Evolutionary conservation across 2,113 vertebrate species (phyloP).

Genomic region (Hyaena hyaena): DNA sequence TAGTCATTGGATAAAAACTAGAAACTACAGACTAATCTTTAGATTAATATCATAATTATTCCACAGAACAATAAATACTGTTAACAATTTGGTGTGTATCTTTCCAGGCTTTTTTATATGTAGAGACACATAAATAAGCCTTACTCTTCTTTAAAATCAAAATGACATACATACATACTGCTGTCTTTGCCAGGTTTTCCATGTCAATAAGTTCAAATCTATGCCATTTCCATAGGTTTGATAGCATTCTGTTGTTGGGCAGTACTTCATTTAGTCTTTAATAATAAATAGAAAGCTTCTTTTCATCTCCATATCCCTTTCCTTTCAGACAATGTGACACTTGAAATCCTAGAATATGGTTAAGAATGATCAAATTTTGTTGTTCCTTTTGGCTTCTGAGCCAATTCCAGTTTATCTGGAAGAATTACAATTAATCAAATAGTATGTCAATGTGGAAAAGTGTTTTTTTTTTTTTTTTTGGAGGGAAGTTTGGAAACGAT

Average conservation of each 20-base stretch:
- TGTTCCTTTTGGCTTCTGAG: neutral
- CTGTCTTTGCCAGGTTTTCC: neutral
- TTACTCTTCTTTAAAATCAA: neutral
- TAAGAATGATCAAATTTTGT: neutral
- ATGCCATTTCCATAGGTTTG: neutral
- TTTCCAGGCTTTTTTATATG: neutral
- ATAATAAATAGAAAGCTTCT: neutral
- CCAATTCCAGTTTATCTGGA: neutral
- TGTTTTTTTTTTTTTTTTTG: neutral
- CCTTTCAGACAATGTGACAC: neutral
- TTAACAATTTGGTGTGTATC: neutral
- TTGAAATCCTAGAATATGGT: constrained; percentile 32
- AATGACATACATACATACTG: neutral
- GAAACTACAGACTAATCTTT: constrained; percentile 17
- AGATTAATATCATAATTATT: constrained; percentile 13
- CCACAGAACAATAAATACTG: constrained; percentile 7
- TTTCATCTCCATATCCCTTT: neutral
- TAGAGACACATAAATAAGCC: neutral
- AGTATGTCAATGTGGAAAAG: neutral
- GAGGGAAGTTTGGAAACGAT: neutral
- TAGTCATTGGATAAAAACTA: neutral
- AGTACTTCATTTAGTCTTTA: constrained; percentile 13
- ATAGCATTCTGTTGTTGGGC: neutral
- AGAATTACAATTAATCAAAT: constrained; percentile 32
- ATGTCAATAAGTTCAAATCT: constrained; percentile 31